Evolutionary conservation across 2,797 vertebrate genomes (phyloP), one percentile per base, ranked within the genome.

Genomic region (Acipenser ruthenus): DNA sequence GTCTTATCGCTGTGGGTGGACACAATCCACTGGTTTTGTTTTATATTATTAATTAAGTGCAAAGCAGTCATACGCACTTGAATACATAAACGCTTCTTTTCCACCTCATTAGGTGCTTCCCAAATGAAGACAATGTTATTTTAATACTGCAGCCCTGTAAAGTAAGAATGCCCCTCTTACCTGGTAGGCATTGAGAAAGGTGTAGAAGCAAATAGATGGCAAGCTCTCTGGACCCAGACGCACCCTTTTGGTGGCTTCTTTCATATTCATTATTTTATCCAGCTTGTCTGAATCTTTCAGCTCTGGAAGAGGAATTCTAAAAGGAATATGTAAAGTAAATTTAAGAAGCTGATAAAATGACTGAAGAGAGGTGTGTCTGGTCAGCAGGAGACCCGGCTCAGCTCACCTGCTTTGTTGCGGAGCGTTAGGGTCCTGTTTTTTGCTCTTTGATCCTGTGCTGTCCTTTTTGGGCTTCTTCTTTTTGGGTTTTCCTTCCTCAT

Each of bases 221-320:
- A 99, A 85, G 71, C 80, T 92, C 1, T 99, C 96, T 0, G 92
- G 87, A 63, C 91, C 90, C 67, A 99, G 90, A 3, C 96, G 94
- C 50, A 98, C 93, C 67, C 82, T 89, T 74, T 97, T 97, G 1
- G 94, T 95, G 68, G 95, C 89, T 81, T 99, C 96, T 82, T 98
- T 99, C 93, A 99, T 92, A 80, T 95, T 95, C 95, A 99, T 98
- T 74, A 99, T 97, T 86, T 98, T 99, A 84, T 99, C 97, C 75
- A 98, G 82, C 74, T 97, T 99, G 86, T 99, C 97, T 12, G 96
- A 99, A 78, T 99, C 97, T 80, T 99, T 99, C 63, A 99, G 84
- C 72, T 99, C 97, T 51, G 96, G 96, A 51, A 99, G 90, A 75
- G 97, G 97, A 75, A 99, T 97, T 82, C 97, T 99, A 60, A 64